Evolutionary conservation across 1,140 invertebrate species (phyloP), one percentile per base, ranked within the genome.

Genomic region (Heliconius congener): DNA sequence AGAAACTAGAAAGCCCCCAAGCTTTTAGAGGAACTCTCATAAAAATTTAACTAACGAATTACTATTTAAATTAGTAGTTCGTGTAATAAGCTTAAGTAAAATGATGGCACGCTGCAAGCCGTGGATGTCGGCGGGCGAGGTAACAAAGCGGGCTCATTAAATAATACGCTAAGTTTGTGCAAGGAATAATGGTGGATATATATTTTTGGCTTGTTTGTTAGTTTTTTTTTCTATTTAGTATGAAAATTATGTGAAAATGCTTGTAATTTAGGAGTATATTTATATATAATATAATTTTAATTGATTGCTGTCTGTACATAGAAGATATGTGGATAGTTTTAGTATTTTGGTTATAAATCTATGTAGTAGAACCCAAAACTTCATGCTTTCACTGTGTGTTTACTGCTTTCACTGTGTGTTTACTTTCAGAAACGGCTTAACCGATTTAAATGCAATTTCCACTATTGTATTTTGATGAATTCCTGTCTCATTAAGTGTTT

Each of bases 121-220:
- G 60, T 57, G 79, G 42, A 52, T 76, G 76, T 81, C 79, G 81
- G 79, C 79, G 66, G 70, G 79, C 75, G 60, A 80, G 81, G 83
- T 86, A 87, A 87, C 87, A 87, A 87, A 88, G 87, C 82, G 81
- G 73, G 66, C 83, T 87, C 87, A 88, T 88, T 88, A 88, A 88
- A 84, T 88, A 66, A 66, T 66, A 66, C 60, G 60, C 60, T 66
- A 66, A 66, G 60, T 66, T 66, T 66, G 60, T 66, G 60, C 23
- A 30, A 13, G 13, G 23, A 66, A 66, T 66, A 66, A 66, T 13
- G 3, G 60, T 13, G 30, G 6, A 0, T 1, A 66, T 66, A 1
- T 16, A 57, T 23, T 13, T 30, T 13, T 52, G 4, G 50, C 4
- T 13, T 23, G 23, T 60, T 8, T 30, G 19, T 6, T 37, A 37